phyloP scores from a whole-genome alignment of 2,888 invertebrate genomes.

The Xanthorhoe spadicearia region DNA sequence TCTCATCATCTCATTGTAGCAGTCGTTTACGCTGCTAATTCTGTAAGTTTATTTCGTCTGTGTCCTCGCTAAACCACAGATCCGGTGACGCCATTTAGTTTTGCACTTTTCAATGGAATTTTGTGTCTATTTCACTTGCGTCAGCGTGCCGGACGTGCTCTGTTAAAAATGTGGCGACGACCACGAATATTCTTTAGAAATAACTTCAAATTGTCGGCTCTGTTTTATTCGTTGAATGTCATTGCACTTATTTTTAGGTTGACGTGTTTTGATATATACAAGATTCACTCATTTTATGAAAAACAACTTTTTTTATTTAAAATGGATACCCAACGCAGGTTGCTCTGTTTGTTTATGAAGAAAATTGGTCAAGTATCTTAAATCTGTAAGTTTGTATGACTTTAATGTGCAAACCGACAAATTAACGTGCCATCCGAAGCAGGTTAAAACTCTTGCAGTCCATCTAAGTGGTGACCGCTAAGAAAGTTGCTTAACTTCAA shows the following conservation, averaged over 20 bases:
- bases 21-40: conserved; percentile 1
- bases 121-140: conserved; percentile 3
- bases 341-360: too few relatives aligned
- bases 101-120: conserved; percentile 17
- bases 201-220: not conserved
- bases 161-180: not conserved
- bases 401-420: too few relatives aligned
- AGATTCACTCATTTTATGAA: too few relatives aligned
- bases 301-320: too few relatives aligned
- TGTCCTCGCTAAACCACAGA: conserved; percentile 7
- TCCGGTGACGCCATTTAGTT: conserved; percentile 12
- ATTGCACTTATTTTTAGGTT: not conserved
- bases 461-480: too few relatives aligned
- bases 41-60: conserved; percentile 11
- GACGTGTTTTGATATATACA: not conserved
- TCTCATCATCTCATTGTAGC: too few relatives aligned
- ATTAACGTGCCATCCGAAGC: too few relatives aligned
- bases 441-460: too few relatives aligned
- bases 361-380: too few relatives aligned
- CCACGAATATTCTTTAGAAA: not conserved
- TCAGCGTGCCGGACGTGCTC: conserved; percentile 6
- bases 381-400: too few relatives aligned
- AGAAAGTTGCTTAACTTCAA: too few relatives aligned
- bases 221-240: not conserved
- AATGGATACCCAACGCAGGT: too few relatives aligned